phyloP scores from a whole-genome alignment of 2,113 vertebrate species.

The Progne subis region DNA sequence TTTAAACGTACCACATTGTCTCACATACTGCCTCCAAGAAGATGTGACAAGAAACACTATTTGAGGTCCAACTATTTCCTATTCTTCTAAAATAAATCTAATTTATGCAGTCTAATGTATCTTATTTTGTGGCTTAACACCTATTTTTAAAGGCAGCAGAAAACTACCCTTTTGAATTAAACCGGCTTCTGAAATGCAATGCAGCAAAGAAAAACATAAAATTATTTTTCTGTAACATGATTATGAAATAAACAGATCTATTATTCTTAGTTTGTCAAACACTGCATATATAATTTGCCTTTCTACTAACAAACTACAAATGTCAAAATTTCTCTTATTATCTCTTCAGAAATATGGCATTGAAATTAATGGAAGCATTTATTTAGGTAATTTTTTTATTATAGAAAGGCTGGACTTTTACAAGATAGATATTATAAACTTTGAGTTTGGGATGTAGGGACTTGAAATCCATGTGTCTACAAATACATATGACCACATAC shows the following conservation, averaged over 20 bases:
- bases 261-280: background rate
- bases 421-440: background rate
- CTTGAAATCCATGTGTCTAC: background rate
- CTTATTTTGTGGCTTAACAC: background rate
- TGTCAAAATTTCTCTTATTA: background rate
- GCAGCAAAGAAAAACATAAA: background rate
- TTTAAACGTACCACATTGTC: background rate
- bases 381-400: background rate
- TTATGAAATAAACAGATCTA: background rate
- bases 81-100: constrained; percentile 3
- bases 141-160: constrained; percentile 1
- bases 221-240: background rate
- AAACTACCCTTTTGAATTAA: background rate
- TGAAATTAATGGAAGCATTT: background rate
- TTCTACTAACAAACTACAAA: background rate
- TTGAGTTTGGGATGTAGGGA: background rate
- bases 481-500: background rate
- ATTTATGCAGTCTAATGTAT: background rate
- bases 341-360: background rate
- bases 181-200: background rate
- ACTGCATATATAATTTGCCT: background rate
- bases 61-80: background rate
- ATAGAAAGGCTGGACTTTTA: background rate
- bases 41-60: background rate
- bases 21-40: background rate